Base-by-base conservation (phyloP, 2,797 vertebrate genomes). In the Fistularia tabacaria region DNA sequence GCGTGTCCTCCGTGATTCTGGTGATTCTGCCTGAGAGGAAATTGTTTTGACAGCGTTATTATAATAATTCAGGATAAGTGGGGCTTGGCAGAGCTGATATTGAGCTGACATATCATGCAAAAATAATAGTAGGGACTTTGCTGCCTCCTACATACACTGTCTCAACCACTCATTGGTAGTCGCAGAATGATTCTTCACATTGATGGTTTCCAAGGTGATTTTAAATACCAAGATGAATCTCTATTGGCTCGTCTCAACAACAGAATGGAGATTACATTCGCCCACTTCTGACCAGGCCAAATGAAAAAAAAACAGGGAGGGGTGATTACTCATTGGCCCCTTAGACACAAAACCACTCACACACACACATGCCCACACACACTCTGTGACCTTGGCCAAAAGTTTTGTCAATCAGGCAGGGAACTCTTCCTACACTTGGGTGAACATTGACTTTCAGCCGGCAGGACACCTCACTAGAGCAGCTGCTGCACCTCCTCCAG, bases 371-470 rank as follows among this genome's bases (percentile, higher is more conserved):
- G 4, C 42, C 6, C 69, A 60, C 37, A 51, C 53, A 59, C 38
- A 11, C 48, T 42, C 0, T 3, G 54, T 73, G 74, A 87, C 79
- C 82, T 83, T 79, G 77, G 71, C 54, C 45, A 63, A 62, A 71
- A 71, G 63, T 75, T 82, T 69, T 59, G 70, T 81, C 81, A 79
- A 74, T 80, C 69, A 63, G 60, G 49, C 66, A 41, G 49, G 14
- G 57, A 64, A 76, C 14, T 60, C 66, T 46, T 71, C 65, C 64
- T 64, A 46, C 66, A 62, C 73, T 66, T 49, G 61, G 58, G 42
- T 71, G 65, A 71, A 56, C 71, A 62, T 56, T 64, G 71, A 69
- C 71, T 76, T 69, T 79, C 64, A 73, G 63, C 66, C 71, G 73
- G 69, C 72, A 59, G 69, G 64, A 67, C 49, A 50, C 54, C 58